Conservation (phyloP, 2,888 invertebrate species). For the Thysanoteuthis rhombus region DNA sequence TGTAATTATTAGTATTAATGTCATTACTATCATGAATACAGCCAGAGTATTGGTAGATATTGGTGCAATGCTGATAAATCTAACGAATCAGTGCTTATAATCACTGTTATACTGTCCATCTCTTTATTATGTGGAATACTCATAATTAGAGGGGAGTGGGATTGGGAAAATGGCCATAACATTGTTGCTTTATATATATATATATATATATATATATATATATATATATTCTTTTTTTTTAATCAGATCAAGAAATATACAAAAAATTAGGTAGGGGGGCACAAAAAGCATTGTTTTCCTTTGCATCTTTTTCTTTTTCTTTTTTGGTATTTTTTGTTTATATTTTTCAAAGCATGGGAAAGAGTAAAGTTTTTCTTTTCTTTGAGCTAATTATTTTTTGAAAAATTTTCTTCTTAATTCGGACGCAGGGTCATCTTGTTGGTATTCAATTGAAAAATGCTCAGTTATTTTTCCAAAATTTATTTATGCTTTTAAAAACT, state of each 20-base stretch:
- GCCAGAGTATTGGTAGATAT: neutral
- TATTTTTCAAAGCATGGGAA: neutral
- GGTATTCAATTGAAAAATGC: neutral
- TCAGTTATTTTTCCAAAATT: neutral
- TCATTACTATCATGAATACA: neutral
- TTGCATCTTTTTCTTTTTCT: neutral
- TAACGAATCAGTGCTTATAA: neutral
- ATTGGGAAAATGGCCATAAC: neutral
- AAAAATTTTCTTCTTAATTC: neutral
- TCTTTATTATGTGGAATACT: neutral
- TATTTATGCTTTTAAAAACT: too few relatives aligned
- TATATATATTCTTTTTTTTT: neutral
- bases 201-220: neutral
- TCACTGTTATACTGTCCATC: neutral
- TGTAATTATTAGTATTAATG: neutral
- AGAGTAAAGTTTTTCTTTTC: neutral
- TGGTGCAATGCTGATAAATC: neutral
- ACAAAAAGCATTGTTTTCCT: neutral
- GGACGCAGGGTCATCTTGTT: neutral
- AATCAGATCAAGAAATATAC: neutral
- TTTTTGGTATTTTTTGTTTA: neutral
- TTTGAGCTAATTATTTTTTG: neutral
- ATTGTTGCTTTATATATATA: neutral
- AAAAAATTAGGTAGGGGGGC: neutral
- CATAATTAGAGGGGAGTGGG: neutral